Evolutionary conservation across 2,113 vertebrate genomes (phyloP).

Genomic region (Colinus virginianus): DNA sequence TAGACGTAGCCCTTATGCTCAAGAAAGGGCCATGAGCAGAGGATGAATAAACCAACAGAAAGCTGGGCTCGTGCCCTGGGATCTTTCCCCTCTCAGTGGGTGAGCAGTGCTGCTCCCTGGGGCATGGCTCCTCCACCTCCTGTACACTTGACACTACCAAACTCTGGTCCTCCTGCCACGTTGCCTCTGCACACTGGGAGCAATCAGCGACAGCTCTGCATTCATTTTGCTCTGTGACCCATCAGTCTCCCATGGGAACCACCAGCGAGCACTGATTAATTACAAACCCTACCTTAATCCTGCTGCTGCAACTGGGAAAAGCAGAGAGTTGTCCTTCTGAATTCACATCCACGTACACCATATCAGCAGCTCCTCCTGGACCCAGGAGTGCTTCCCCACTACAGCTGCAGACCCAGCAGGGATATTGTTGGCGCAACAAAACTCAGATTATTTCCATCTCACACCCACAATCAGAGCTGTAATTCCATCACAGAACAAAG

Average conservation of each 20-base stretch:
- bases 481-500: slow-evolving; percentile 37
- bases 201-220: neutral
- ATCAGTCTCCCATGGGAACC: neutral
- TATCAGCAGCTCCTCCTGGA: neutral
- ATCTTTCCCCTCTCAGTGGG: neutral
- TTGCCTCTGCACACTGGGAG: neutral
- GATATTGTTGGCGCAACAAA: slow-evolving; percentile 25
- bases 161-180: neutral
- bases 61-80: neutral
- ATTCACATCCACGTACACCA: neutral
- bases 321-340: neutral
- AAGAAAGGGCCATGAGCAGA: neutral
- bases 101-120: neutral
- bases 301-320: neutral
- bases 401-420: neutral
- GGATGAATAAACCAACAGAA: neutral
- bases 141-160: neutral
- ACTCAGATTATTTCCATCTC: slow-evolving; percentile 17
- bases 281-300: neutral
- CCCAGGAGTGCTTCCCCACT: neutral
- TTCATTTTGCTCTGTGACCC: neutral
- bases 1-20: neutral
- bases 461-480: neutral
- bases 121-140: neutral
- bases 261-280: neutral